Evolutionary conservation across 2,113 vertebrate species (phyloP).

Genomic region (Pseudonaja textilis): DNA sequence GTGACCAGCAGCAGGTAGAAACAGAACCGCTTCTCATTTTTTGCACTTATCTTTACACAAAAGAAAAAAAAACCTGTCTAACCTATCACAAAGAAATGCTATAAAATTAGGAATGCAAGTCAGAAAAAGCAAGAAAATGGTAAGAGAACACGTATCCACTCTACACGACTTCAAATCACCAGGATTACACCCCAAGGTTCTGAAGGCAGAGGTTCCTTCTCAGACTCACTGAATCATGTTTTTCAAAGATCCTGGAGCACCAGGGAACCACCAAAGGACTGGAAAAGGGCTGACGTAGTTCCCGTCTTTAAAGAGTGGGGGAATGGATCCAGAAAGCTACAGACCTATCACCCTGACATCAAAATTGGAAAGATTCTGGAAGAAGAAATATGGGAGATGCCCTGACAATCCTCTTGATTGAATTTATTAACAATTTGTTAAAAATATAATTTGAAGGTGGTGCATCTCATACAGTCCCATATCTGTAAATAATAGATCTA

Average conservation of each 20-base stretch:
- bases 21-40: not conserved
- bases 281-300: not conserved
- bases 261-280: not conserved
- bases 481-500: not conserved
- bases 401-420: not conserved
- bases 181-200: not conserved
- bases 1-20: not conserved
- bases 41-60: not conserved
- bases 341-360: not conserved
- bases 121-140: not conserved
- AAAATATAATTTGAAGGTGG: not conserved
- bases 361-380: not conserved
- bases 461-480: not conserved
- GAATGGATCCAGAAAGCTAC: not conserved
- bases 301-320: not conserved
- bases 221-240: not conserved
- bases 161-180: not conserved
- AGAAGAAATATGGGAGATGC: not conserved
- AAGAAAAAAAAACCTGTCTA: not conserved
- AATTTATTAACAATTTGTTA: not conserved
- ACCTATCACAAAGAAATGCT: not conserved
- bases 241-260: not conserved
- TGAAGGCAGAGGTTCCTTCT: not conserved
- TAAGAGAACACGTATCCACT: not conserved
- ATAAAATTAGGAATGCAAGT: not conserved